Percentiles rank a stretch among this genome's conserved stretches.
Evolutionary conservation across 1,140 invertebrate genomes (phyloP).

Genomic region (Rhagoletis zephyria): DNA sequence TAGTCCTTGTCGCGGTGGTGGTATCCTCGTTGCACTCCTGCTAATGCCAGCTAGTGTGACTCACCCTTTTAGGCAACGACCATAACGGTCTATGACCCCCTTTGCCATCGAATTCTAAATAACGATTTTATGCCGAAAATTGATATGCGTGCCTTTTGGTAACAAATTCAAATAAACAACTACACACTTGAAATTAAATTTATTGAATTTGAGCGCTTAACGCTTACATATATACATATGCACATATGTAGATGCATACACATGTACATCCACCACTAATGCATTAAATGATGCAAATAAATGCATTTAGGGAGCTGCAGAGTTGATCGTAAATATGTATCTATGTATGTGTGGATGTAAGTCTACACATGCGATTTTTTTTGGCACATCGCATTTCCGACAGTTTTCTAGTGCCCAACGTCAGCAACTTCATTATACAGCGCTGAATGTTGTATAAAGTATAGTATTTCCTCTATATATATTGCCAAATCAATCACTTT

Average conservation of each 20-base stretch:
- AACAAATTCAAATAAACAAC: constrained; percentile 41
- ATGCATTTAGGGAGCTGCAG: neutral
- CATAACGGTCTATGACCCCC: constrained; percentile 28
- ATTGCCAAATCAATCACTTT: constrained; percentile 22
- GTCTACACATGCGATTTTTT: neutral
- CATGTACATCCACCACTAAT: neutral
- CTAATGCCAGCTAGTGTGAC: constrained; percentile 17
- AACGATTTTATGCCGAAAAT: constrained; percentile 26
- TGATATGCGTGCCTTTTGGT: constrained; percentile 26
- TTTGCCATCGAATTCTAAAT: constrained; percentile 9
- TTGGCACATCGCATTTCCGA: constrained; percentile 13
- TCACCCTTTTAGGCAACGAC: constrained; percentile 24
- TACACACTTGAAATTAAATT: constrained; percentile 28
- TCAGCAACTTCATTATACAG: constrained; percentile 24
- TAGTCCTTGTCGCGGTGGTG: neutral
- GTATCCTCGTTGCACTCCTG: neutral
- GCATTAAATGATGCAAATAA: neutral
- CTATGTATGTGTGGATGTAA: neutral
- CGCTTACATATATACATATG: neutral
- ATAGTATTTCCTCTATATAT: constrained; percentile 33
- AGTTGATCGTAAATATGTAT: neutral
- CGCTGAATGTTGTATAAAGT: neutral
- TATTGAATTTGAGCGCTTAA: neutral
- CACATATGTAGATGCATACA: neutral
- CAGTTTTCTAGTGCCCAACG: constrained; percentile 12